phyloP scores from a whole-genome alignment of 2,113 vertebrate species.

The rat (Rattus norvegicus) region DNA sequence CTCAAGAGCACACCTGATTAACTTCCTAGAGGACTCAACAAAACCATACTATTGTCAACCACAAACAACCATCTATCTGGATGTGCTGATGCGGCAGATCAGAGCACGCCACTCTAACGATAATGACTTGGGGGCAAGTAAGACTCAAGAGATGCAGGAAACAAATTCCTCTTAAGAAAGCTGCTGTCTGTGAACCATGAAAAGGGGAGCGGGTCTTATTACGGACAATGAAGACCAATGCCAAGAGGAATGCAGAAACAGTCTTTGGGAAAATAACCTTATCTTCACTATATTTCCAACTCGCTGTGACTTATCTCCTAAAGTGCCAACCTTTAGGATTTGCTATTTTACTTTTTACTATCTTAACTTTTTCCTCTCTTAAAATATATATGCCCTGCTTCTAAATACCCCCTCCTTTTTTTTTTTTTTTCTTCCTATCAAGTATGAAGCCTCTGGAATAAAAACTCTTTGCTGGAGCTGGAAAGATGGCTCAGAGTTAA shows the following conservation, averaged over 20 bases:
- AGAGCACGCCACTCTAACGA: neutral
- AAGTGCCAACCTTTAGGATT: too few species aligned
- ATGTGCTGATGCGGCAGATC: neutral
- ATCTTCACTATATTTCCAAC: too few species aligned
- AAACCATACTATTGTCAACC: too few species aligned
- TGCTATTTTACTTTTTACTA: too few species aligned
- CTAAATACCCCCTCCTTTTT: neutral
- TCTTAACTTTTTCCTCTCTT: neutral
- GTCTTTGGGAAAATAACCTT: neutral
- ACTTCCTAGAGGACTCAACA: neutral
- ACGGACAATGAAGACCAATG: neutral
- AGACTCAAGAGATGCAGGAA: neutral
- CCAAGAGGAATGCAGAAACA: neutral
- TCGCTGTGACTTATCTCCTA: too few species aligned
- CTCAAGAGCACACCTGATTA: neutral
- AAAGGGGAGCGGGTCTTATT: neutral
- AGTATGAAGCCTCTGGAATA: neutral
- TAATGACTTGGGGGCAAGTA: neutral
- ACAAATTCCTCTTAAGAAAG: neutral
- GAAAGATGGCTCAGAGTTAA: neutral
- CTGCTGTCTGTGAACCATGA: neutral
- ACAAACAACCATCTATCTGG: neutral
- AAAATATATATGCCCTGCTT: neutral
- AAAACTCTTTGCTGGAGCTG: neutral
- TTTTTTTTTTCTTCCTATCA: neutral